Evolutionary conservation across 2,797 vertebrate genomes (phyloP), one percentile per base, ranked within the genome.

Genomic region (Orestias chungarensis): DNA sequence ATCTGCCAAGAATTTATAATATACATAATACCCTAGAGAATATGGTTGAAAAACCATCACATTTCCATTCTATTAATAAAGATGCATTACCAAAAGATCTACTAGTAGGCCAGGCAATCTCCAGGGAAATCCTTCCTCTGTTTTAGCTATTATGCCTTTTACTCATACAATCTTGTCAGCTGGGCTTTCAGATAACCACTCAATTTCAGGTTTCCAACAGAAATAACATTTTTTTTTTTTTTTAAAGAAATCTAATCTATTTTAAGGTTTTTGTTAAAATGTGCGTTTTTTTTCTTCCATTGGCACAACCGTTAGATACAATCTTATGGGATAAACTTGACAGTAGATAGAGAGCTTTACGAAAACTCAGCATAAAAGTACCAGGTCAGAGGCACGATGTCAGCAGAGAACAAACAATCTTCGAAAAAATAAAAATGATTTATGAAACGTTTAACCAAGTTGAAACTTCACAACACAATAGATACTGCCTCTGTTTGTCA

Each of bases 401-500:
- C 47, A 73, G 66, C 71, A 76, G 43, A 61, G 46, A 67, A 49
- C 20, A 70, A 70, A 66, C 8, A 54, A 81, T 65, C 46, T 62
- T 38, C 17, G 33, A 42, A 57, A 31, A 40, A 62, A 82, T 71
- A 77, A 54, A 46, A 46, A 15, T 73, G 52, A 82, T 78, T 52
- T 50, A 78, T 79, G 73, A 79, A 85, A 80, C 72, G 68, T 64
- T 77, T 42, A 81, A 73, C 61, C 73, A 64, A 82, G 72, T 42
- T 76, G 69, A 83, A 75, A 73, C 68, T 85, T 71, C 47, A 70
- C 78, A 77, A 83, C 78, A 82, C 31, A 68, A 50, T 68, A 49
- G 76, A 83, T 86, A 71, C 23, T 65, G 64, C 50, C 74, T 79
- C 64, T 74, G 77, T 80, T 85, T 79, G 72, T 72, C 73, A 77